Evolutionary conservation across 2,888 invertebrate species (phyloP).

Genomic region (Drosophila mimetica): DNA sequence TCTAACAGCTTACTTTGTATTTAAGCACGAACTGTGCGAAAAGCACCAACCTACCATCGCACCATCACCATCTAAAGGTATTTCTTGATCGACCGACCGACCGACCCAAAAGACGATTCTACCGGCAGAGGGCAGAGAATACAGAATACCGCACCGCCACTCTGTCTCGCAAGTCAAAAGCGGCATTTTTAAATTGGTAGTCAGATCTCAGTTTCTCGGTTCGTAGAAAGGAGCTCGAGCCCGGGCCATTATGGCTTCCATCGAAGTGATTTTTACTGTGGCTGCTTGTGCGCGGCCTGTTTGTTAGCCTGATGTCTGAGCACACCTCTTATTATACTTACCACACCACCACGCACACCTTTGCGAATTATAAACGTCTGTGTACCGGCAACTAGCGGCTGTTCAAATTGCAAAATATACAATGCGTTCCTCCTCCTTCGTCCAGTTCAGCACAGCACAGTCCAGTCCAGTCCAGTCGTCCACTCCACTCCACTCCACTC

Average conservation of each 20-base stretch:
- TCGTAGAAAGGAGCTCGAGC: constrained; percentile 82
- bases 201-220: constrained; percentile 83
- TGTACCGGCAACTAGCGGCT: constrained; percentile 80
- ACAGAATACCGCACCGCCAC: constrained; percentile 79
- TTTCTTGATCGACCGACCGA: constrained; percentile 50
- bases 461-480: neutral
- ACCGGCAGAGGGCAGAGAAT: constrained; percentile 46
- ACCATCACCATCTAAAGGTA: constrained; percentile 43
- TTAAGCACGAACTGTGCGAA: constrained; percentile 43
- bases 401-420: constrained; percentile 83
- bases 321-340: constrained; percentile 78
- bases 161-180: constrained; percentile 81
- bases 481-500: too few species aligned
- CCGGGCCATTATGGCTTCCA: constrained; percentile 83
- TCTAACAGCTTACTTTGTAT: constrained; percentile 43
- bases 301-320: constrained; percentile 78
- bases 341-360: constrained; percentile 64
- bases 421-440: constrained; percentile 81
- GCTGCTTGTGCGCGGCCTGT: constrained; percentile 73
- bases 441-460: constrained; percentile 57
- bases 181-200: constrained; percentile 80
- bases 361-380: constrained; percentile 72
- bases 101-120: constrained; percentile 26
- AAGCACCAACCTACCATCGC: constrained; percentile 47
- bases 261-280: constrained; percentile 78